A percentile compares a stretch with the other conserved stretches of the same genome.
Conservation (phyloP, 2,113 vertebrate species). For the Chionis minor region DNA sequence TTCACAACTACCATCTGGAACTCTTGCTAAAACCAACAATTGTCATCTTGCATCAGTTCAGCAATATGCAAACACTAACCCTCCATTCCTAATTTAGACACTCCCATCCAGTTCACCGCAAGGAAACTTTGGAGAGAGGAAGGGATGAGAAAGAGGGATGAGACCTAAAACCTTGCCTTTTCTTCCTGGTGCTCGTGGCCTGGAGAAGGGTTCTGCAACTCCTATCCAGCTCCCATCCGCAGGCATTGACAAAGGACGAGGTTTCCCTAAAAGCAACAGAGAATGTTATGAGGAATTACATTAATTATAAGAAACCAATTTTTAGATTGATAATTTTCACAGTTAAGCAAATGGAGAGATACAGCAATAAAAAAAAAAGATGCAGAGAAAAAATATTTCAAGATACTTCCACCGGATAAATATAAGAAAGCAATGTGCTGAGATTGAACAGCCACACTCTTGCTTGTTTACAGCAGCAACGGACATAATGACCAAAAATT, state of each 20-base stretch:
- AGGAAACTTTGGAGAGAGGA: background rate
- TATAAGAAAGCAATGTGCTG: background rate
- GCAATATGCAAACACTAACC: background rate
- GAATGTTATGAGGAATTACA: background rate
- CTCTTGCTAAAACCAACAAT: background rate
- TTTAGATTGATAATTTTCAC: background rate
- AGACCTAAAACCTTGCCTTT: conserved; percentile 78
- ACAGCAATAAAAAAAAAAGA: background rate
- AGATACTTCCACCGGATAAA: background rate
- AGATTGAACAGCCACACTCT: background rate
- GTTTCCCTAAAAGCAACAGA: conserved; percentile 79
- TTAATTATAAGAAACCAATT: background rate
- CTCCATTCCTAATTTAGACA: background rate
- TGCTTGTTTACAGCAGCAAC: background rate
- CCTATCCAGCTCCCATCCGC: conserved; percentile 83
- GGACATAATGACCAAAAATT: background rate
- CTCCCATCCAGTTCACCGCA: background rate
- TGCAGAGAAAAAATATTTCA: background rate
- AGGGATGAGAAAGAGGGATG: background rate
- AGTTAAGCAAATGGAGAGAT: background rate
- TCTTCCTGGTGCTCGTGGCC: conserved; percentile 76
- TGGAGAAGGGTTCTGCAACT: conserved; percentile 77
- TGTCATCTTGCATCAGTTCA: background rate
- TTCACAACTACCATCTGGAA: background rate
- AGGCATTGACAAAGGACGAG: conserved; percentile 95